Evolutionary conservation across 1,140 invertebrate species (phyloP).

Genomic region (Anoplolepis gracilipes): DNA sequence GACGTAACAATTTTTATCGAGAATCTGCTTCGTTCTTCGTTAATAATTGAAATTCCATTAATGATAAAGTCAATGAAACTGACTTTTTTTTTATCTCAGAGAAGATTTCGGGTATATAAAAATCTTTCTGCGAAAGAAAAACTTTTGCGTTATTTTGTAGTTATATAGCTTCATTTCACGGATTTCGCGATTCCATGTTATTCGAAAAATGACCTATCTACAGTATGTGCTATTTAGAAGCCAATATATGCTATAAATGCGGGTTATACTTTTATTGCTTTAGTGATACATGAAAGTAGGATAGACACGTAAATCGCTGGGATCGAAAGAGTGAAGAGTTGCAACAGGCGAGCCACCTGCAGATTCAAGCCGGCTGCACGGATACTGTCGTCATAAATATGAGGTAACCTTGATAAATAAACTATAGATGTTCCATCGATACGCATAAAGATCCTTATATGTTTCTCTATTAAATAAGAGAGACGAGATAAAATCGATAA

Average conservation of each 20-base stretch:
- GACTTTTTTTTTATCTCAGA: neutral
- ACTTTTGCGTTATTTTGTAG: neutral
- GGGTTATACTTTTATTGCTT: conserved; percentile 36
- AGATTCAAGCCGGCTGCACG: conserved; percentile 53
- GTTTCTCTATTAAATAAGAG: conserved; percentile 11
- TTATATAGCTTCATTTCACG: neutral
- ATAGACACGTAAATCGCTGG: conserved; percentile 16
- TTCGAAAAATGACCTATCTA: neutral
- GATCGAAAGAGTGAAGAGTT: conserved; percentile 31
- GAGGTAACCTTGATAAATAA: conserved; percentile 42
- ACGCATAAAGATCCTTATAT: neutral
- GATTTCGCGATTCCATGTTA: neutral
- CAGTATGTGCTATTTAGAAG: conserved; percentile 1
- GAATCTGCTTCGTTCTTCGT: neutral
- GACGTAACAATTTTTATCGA: neutral
- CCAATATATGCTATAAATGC: conserved; percentile 27
- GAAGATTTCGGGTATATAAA: neutral
- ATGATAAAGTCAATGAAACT: neutral
- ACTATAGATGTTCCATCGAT: conserved; percentile 20
- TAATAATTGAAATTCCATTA: conserved; percentile 11
- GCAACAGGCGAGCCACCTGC: conserved; percentile 60
- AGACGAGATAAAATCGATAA: conserved; percentile 14
- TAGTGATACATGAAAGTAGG: neutral
- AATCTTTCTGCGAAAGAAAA: neutral
- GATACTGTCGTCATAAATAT: conserved; percentile 47